These are phyloP conservation scores for Entelurus aequoreus DNA, from an alignment of 2,113 vertebrate genomes.

Conservation along the genomic window DNA sequence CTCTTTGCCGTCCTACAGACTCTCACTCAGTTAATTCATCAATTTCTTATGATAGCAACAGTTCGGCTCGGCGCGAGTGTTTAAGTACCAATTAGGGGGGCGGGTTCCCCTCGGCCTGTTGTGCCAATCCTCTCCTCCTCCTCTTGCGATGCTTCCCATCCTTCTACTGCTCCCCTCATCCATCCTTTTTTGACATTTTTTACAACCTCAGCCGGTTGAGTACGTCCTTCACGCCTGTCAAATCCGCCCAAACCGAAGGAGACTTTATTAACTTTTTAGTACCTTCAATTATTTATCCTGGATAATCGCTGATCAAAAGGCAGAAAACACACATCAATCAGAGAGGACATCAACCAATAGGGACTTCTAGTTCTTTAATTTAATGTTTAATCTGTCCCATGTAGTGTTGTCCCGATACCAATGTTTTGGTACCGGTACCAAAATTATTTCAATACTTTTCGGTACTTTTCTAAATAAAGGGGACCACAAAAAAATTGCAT, in stretches of 20 bases:
- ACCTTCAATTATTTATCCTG: slow-evolving; percentile 71
- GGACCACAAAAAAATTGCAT: too few relatives aligned
- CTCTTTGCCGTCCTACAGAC: slow-evolving; percentile 40
- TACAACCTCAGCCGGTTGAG: slow-evolving; percentile 1
- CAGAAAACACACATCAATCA: slow-evolving; percentile 70
- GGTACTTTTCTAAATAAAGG: too few relatives aligned
- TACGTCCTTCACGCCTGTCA: slow-evolving; percentile 40
- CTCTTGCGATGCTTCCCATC: slow-evolving; percentile 28
- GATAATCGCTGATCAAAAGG: slow-evolving; percentile 76
- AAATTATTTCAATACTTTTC: too few relatives aligned
- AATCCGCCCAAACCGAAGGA: slow-evolving; percentile 36
- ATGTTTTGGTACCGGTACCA: too few relatives aligned
- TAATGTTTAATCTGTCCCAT: neutral
- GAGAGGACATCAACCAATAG: slow-evolving; percentile 35
- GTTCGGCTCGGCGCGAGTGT: slow-evolving; percentile 69
- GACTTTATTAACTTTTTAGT: slow-evolving; percentile 75
- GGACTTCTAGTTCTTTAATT: neutral
- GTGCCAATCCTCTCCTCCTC: slow-evolving; percentile 67
- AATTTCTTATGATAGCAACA: slow-evolving; percentile 85
- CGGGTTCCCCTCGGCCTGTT: slow-evolving; percentile 61
- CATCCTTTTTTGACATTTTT: slow-evolving; percentile 20
- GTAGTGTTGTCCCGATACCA: too few relatives aligned
- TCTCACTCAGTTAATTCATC: slow-evolving; percentile 77
- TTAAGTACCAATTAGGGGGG: slow-evolving; percentile 76
- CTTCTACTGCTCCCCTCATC: slow-evolving; percentile 14